Conservation (phyloP, 2,888 invertebrate genomes). For the Deilephila porcellus region DNA sequence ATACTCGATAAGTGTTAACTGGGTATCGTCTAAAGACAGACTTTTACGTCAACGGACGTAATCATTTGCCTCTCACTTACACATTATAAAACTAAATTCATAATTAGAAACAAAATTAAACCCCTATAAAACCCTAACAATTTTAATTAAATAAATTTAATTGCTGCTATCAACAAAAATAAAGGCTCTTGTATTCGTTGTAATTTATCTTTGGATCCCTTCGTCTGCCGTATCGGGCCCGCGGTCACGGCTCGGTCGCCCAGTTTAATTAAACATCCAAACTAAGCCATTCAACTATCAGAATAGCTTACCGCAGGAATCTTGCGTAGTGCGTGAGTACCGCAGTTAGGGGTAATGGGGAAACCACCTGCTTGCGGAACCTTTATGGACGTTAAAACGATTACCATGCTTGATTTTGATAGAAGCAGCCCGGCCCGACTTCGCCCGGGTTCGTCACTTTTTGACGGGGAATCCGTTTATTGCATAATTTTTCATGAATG, state of each 20-base stretch:
- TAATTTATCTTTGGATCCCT: conserved; percentile 32
- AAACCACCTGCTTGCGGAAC: not conserved
- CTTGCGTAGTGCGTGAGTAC: not conserved
- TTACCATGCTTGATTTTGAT: not conserved
- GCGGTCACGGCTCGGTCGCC: conserved; percentile 42
- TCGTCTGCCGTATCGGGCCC: conserved; percentile 31
- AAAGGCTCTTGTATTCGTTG: conserved; percentile 20
- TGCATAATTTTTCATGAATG: no score
- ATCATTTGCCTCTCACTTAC: not conserved
- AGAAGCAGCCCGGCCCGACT: no score
- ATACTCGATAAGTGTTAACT: no score
- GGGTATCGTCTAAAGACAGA: no score
- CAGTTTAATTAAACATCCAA: conserved; percentile 48
- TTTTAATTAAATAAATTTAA: conserved; percentile 22
- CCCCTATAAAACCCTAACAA: not conserved
- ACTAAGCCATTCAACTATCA: conserved; percentile 36
- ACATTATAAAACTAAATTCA: not conserved
- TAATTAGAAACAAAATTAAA: not conserved
- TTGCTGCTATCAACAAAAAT: conserved; percentile 13
- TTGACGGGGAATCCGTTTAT: no score
- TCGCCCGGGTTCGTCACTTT: no score
- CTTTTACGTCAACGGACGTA: no score
- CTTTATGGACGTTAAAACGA: not conserved
- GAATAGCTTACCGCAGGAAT: conserved; percentile 39
- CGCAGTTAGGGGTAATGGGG: not conserved